Conservation (phyloP, 2,113 vertebrate genomes). For the Zonotrichia leucophrys region DNA sequence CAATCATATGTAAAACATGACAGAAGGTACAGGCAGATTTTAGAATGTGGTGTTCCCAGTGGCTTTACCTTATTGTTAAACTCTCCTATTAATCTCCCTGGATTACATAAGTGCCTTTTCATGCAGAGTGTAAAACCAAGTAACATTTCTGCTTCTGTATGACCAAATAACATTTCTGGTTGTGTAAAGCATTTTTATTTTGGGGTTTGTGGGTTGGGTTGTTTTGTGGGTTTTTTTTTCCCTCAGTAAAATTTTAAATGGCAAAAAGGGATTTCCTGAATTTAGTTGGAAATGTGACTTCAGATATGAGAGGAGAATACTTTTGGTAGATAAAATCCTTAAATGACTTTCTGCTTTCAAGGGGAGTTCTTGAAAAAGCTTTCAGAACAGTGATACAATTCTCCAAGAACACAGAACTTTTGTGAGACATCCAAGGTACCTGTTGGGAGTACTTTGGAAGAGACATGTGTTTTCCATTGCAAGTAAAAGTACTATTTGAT, state of each 20-base stretch:
- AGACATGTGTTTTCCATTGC: conserved; percentile 41
- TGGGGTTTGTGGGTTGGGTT: background rate
- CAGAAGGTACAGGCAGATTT: conserved; percentile 22
- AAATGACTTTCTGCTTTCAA: conserved; percentile 35
- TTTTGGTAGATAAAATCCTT: conserved; percentile 25
- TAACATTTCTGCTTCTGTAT: conserved; percentile 40
- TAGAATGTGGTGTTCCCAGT: conserved; percentile 16
- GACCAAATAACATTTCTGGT: conserved; percentile 17
- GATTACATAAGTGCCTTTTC: conserved; percentile 12
- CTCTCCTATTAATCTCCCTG: conserved; percentile 43
- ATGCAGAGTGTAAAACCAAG: conserved; percentile 30
- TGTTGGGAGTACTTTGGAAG: conserved; percentile 60
- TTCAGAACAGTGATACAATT: conserved; percentile 43
- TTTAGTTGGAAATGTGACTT: conserved; percentile 32
- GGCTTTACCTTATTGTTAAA: conserved; percentile 41
- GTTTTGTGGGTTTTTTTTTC: background rate
- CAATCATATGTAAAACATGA: conserved; percentile 4
- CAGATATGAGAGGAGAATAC: conserved; percentile 18
- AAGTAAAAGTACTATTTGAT: conserved; percentile 34
- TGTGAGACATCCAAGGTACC: conserved; percentile 27
- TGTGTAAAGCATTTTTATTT: conserved; percentile 16
- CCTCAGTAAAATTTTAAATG: conserved; percentile 17
- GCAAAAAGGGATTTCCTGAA: conserved; percentile 47
- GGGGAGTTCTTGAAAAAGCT: conserved; percentile 28
- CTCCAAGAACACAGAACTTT: conserved; percentile 41